These are phyloP conservation scores for Agapornis roseicollis DNA, from an alignment of 2,113 vertebrate species.

Conservation along the genomic window DNA sequence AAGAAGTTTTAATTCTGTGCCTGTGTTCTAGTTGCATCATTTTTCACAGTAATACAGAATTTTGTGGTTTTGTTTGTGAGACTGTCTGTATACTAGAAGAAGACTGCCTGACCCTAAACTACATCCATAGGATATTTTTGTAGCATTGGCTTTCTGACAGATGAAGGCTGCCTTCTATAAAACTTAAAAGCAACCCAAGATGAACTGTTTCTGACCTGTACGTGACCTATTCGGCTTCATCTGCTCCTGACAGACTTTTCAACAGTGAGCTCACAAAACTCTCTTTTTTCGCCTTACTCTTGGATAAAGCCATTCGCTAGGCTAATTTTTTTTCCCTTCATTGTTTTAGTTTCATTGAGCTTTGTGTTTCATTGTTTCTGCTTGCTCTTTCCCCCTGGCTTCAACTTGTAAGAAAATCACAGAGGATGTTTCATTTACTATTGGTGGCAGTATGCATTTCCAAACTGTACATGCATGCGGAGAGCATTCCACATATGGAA, in stretches of 20 bases:
- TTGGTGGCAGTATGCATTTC: background rate
- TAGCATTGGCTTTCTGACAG: conserved; percentile 43
- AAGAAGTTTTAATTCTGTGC: background rate
- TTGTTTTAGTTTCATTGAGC: background rate
- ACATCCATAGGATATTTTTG: conserved; percentile 18
- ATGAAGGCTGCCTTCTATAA: conserved; percentile 57
- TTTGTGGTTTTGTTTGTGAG: background rate
- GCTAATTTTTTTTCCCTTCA: background rate
- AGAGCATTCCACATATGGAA: background rate
- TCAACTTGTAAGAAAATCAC: background rate
- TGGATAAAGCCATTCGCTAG: background rate
- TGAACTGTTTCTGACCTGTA: conserved; percentile 62
- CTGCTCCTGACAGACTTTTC: conserved; percentile 66
- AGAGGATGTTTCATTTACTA: background rate
- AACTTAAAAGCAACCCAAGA: conserved; percentile 56
- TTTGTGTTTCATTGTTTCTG: background rate
- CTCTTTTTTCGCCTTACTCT: conserved; percentile 6
- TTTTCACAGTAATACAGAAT: background rate
- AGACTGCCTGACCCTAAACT: background rate
- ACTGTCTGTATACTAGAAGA: background rate
- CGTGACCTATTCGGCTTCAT: conserved; percentile 65
- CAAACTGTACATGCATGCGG: background rate
- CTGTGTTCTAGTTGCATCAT: background rate
- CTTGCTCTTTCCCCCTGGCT: background rate
- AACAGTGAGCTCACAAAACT: conserved; percentile 57